Conservation (phyloP, 1,140 invertebrate genomes). For the Schlechtendalia chinensis region DNA sequence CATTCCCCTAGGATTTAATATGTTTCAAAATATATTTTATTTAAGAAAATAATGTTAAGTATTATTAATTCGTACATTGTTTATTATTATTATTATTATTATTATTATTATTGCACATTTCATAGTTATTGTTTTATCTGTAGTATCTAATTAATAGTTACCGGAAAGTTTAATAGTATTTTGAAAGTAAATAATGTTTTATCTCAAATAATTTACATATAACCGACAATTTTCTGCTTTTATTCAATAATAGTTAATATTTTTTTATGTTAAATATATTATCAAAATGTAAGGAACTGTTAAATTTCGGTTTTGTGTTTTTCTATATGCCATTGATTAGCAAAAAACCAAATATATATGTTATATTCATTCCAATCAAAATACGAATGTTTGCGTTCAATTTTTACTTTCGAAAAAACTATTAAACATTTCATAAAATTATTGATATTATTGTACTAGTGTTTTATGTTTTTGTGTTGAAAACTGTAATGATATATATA, state of each 20-base stretch:
- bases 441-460: background rate
- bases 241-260: no score
- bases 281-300: no score
- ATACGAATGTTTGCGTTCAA: background rate
- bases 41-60: constrained; percentile 1
- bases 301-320: no score
- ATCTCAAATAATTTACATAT: constrained; percentile 10
- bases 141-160: constrained; percentile 33
- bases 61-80: constrained; percentile 7
- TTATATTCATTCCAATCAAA: background rate
- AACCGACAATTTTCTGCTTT: background rate
- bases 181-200: background rate
- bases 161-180: constrained; percentile 33
- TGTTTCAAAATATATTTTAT: constrained; percentile 21
- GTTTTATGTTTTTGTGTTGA: background rate
- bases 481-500: background rate
- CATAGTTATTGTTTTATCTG: constrained; percentile 15
- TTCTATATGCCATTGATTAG: no score
- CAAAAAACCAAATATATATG: background rate
- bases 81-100: constrained; percentile 14
- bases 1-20: constrained; percentile 17
- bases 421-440: constrained; percentile 16
- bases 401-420: background rate
- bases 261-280: no score
- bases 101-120: constrained; percentile 19